Conservation (phyloP, 2,797 vertebrate species). For the Enteromius radiatus region DNA sequence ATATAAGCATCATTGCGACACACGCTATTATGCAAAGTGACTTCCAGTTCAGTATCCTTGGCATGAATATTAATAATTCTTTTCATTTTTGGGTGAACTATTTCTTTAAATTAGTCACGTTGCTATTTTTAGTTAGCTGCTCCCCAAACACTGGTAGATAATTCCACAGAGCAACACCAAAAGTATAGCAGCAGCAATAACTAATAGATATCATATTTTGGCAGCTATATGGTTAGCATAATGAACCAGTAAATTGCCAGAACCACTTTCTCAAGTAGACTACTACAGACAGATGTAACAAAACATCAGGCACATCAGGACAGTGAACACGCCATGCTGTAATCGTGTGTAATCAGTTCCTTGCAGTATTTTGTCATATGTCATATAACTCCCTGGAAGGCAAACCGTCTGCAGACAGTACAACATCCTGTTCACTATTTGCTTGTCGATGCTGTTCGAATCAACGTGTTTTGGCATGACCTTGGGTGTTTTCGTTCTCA, state of each 20-base stretch:
- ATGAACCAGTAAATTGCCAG: too few relatives aligned
- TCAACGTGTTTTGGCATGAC: conserved; percentile 32
- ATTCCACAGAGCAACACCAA: not conserved
- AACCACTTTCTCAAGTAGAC: not conserved
- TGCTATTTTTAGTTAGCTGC: not conserved
- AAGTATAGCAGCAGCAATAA: not conserved
- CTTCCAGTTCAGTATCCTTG: not conserved
- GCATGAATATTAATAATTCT: not conserved
- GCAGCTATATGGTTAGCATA: not conserved
- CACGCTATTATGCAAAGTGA: not conserved
- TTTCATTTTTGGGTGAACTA: not conserved
- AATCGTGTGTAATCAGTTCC: not conserved
- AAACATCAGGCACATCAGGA: conserved; percentile 1
- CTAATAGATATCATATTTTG: not conserved
- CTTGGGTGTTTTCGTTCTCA: conserved; percentile 32
- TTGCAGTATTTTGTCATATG: conserved; percentile 33
- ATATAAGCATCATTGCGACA: not conserved
- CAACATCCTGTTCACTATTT: conserved; percentile 4
- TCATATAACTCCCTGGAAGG: conserved; percentile 4
- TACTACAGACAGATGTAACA: not conserved
- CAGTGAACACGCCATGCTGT: not conserved
- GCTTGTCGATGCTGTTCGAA: conserved; percentile 19
- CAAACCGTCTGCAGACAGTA: not conserved
- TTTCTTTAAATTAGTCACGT: not conserved
- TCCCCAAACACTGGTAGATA: not conserved